Percentiles rank a stretch among this genome's conserved stretches.
Evolutionary conservation across 2,113 vertebrate species (phyloP).

Genomic region (Garra rufa): DNA sequence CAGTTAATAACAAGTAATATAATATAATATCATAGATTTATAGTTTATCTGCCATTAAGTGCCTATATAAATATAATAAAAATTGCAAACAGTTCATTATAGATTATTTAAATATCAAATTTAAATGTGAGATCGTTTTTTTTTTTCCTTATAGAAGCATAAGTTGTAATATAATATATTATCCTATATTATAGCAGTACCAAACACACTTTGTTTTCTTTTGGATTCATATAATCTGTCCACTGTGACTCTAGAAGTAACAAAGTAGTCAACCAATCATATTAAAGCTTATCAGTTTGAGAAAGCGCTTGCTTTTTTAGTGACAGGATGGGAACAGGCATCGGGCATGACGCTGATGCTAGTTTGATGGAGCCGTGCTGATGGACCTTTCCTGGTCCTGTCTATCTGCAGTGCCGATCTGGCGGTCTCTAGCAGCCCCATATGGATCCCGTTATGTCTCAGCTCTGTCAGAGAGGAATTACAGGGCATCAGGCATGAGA

Average conservation of each 20-base stretch:
- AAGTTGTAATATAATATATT: no score
- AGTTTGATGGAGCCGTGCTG: conserved; percentile 11
- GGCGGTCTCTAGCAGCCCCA: conserved; percentile 36
- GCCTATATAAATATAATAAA: no score
- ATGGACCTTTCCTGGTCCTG: conserved; percentile 1
- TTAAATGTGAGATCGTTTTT: not conserved
- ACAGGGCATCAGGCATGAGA: conserved; percentile 44
- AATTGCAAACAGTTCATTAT: no score
- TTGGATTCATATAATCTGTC: no score
- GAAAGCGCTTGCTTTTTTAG: not conserved
- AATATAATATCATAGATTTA: not conserved
- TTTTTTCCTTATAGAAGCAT: not conserved
- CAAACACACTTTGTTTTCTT: not conserved
- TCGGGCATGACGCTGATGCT: not conserved
- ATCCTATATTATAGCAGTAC: not conserved
- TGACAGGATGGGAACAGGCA: not conserved
- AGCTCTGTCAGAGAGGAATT: conserved; percentile 50
- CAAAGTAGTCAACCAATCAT: not conserved
- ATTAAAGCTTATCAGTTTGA: not conserved
- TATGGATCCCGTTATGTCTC: conserved; percentile 42
- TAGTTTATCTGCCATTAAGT: not conserved
- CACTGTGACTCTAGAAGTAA: not conserved
- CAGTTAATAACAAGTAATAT: not conserved
- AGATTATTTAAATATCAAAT: not conserved
- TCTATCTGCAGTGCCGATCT: conserved; percentile 29